Percentiles rank a stretch among this genome's conserved stretches.
phyloP scores from a whole-genome alignment of 2,888 invertebrate species.

The Malachius bipustulatus region DNA sequence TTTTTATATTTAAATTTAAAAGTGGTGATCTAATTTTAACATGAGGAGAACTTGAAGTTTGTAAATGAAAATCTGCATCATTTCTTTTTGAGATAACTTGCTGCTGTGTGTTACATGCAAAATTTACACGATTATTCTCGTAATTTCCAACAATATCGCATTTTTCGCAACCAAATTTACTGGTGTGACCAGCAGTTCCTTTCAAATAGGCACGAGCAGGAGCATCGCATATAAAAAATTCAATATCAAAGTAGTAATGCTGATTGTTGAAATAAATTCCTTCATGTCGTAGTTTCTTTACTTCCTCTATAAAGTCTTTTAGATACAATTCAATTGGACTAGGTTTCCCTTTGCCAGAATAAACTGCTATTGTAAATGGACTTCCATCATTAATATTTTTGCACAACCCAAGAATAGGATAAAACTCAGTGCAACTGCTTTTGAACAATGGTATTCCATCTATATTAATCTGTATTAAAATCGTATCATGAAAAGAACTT shows the following conservation, averaged over 20 bases:
- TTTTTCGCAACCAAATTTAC: slow-evolving; percentile 15
- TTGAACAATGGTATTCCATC: slow-evolving; percentile 17
- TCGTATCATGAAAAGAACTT: slow-evolving; percentile 3
- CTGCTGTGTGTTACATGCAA: not conserved
- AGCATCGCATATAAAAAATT: slow-evolving; percentile 16
- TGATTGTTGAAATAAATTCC: slow-evolving; percentile 6
- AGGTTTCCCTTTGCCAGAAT: slow-evolving; percentile 13
- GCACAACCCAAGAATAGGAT: slow-evolving; percentile 15
- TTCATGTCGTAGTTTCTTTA: slow-evolving; percentile 5
- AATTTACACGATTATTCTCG: slow-evolving; percentile 9
- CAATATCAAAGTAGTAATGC: slow-evolving; percentile 11
- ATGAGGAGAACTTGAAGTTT: not conserved
- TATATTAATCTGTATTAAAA: slow-evolving; percentile 16
- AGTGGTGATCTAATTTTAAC: not conserved
- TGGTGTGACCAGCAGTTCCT: slow-evolving; percentile 14
- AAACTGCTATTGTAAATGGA: slow-evolving; percentile 15
- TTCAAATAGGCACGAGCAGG: slow-evolving; percentile 15
- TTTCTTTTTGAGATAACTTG: no score
- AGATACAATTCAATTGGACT: slow-evolving; percentile 12
- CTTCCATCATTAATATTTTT: slow-evolving; percentile 10
- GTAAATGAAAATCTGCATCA: not conserved
- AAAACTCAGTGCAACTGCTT: slow-evolving; percentile 14
- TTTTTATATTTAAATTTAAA: not conserved
- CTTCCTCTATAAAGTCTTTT: slow-evolving; percentile 13
- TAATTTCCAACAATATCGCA: slow-evolving; percentile 13